Conservation (phyloP, 2,888 invertebrate genomes). For the Cheilosia impressa region DNA sequence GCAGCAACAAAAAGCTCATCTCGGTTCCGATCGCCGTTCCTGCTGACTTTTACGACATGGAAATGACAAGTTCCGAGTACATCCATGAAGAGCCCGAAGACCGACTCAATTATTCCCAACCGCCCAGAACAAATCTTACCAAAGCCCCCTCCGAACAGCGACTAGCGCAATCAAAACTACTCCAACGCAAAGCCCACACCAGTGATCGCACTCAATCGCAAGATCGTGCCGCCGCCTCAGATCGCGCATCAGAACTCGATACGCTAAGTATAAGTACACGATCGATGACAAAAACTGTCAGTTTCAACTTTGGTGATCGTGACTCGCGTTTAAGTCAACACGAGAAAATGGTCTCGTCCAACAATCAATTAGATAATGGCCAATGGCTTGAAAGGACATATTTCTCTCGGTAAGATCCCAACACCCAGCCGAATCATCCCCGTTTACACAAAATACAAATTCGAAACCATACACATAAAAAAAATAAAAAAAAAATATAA, state of each 20-base stretch:
- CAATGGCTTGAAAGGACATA: conserved; percentile 82
- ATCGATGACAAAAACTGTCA: conserved; percentile 83
- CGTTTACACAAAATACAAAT: conserved; percentile 58
- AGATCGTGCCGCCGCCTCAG: conserved; percentile 79
- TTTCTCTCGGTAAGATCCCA: conserved; percentile 82
- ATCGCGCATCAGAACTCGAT: conserved; percentile 80
- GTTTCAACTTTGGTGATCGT: conserved; percentile 83
- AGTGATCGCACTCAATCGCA: conserved; percentile 82
- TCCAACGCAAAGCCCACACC: conserved; percentile 78
- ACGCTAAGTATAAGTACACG: conserved; percentile 76
- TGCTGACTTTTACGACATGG: conserved; percentile 47
- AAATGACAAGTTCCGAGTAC: conserved; percentile 46
- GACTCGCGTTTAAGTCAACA: conserved; percentile 81
- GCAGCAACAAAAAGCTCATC: conserved; percentile 57
- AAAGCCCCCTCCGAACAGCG: conserved; percentile 80
- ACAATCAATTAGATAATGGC: conserved; percentile 79
- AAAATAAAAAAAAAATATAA: conserved; percentile 24
- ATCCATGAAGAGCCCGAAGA: conserved; percentile 59
- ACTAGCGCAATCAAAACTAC: conserved; percentile 76
- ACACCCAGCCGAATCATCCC: conserved; percentile 71
- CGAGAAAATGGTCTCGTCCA: conserved; percentile 79
- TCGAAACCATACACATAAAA: conserved; percentile 60
- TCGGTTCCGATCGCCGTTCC: conserved; percentile 65
- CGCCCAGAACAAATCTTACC: conserved; percentile 62
- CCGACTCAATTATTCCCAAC: conserved; percentile 70